Percentiles rank a stretch among this genome's conserved stretches.
Conservation (phyloP, 2,113 vertebrate genomes). For the Oreotrochilus melanogaster region DNA sequence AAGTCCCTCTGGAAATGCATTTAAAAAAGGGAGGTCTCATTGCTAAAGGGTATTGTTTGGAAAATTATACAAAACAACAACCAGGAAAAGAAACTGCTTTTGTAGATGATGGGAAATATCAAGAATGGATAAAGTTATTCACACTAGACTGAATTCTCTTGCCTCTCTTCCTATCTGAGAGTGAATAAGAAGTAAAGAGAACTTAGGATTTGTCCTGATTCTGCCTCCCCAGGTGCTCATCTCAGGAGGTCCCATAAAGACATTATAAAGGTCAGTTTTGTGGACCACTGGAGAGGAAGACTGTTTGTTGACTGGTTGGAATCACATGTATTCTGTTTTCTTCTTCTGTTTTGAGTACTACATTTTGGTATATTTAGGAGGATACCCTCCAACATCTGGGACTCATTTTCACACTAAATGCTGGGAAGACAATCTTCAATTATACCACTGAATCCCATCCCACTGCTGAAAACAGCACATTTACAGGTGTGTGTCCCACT, state of each 20-base stretch:
- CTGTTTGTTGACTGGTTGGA: neutral
- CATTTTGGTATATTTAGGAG: neutral
- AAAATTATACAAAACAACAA: slow-evolving; percentile 66
- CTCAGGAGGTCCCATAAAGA: neutral
- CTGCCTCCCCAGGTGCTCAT: neutral
- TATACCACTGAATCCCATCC: neutral
- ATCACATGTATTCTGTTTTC: neutral
- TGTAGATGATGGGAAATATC: slow-evolving; percentile 63
- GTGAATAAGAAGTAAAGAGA: neutral
- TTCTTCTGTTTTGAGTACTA: neutral
- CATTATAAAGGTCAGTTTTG: neutral
- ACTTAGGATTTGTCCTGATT: neutral
- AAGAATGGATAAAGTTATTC: slow-evolving; percentile 48
- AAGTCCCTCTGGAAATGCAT: slow-evolving; percentile 62
- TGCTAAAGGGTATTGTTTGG: slow-evolving; percentile 71
- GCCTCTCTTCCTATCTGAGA: neutral
- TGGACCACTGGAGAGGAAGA: neutral
- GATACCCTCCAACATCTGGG: slow-evolving; percentile 31
- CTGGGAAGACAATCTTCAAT: neutral
- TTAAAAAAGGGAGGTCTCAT: slow-evolving; percentile 26
- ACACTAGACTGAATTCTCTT: neutral
- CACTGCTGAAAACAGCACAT: neutral
- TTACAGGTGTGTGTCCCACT: neutral
- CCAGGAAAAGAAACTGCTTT: slow-evolving; percentile 37
- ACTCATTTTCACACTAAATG: slow-evolving; percentile 38